Conservation (phyloP, 1,140 invertebrate species). For the Caenorhabditis elegans region DNA sequence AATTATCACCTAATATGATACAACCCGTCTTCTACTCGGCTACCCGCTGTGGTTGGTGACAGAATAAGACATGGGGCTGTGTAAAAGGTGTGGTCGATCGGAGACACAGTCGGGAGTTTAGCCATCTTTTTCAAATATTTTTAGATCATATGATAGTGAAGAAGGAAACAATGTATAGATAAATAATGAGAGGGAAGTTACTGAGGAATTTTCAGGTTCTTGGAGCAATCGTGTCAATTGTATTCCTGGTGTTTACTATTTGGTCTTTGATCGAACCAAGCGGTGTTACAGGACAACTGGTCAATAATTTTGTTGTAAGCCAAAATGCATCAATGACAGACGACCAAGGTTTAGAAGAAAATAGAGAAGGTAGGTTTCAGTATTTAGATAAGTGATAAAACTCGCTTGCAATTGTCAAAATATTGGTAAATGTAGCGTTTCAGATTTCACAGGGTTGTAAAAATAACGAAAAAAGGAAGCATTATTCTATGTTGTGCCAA, state of each 20-base stretch:
- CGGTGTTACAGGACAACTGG: not conserved
- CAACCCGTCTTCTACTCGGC: not conserved
- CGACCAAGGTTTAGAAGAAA: slow-evolving; percentile 16
- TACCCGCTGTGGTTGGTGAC: slow-evolving; percentile 2
- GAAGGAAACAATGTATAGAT: not conserved
- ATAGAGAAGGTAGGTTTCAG: slow-evolving; percentile 4
- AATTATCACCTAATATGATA: slow-evolving; percentile 22
- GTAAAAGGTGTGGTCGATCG: slow-evolving; percentile 10
- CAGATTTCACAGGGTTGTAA: too few species aligned
- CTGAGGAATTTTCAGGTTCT: slow-evolving; percentile 18
- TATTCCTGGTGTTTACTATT: slow-evolving; percentile 21
- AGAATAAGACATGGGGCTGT: not conserved
- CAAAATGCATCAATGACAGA: slow-evolving; percentile 7
- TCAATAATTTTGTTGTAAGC: slow-evolving; percentile 29
- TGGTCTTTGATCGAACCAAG: slow-evolving; percentile 37
- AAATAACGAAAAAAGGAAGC: too few species aligned
- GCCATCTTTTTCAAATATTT: too few species aligned
- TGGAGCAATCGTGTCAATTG: slow-evolving; percentile 6
- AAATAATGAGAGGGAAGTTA: too few species aligned
- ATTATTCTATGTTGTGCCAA: too few species aligned
- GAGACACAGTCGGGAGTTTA: not conserved
- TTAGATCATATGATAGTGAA: not conserved
- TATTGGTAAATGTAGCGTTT: too few species aligned
- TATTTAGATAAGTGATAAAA: not conserved
- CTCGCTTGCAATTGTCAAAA: too few species aligned